Conservation (phyloP, 2,113 vertebrate species). For the Apteryx mantelli region DNA sequence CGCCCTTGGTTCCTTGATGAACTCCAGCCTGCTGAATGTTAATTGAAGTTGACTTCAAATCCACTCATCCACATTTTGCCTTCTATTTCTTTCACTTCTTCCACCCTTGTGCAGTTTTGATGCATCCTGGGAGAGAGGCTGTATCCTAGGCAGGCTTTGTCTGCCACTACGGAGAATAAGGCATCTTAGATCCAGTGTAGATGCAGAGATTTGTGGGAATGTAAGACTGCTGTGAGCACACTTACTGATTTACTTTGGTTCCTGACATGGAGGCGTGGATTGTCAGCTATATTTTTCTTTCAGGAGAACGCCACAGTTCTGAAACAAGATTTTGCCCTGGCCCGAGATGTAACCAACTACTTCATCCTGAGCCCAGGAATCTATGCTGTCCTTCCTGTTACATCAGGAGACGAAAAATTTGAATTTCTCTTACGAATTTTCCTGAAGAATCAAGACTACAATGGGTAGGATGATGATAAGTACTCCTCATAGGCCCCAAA, state of each 20-base stretch:
- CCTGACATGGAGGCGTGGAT: not conserved
- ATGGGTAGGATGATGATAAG: slow-evolving; percentile 51
- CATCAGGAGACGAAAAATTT: not conserved
- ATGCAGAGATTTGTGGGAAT: not conserved
- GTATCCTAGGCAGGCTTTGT: not conserved
- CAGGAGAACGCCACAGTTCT: slow-evolving; percentile 2
- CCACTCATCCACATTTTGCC: not conserved
- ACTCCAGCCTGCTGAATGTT: not conserved
- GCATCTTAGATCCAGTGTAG: not conserved
- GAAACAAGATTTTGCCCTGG: not conserved
- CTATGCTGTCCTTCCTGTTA: slow-evolving; percentile 40
- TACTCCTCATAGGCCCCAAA: not conserved
- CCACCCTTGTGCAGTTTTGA: not conserved
- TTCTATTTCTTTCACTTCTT: not conserved
- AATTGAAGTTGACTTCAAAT: not conserved
- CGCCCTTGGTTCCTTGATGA: not conserved
- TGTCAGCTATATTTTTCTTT: slow-evolving; percentile 35
- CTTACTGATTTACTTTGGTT: slow-evolving; percentile 5
- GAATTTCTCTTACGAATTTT: slow-evolving; percentile 78
- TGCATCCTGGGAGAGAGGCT: not conserved
- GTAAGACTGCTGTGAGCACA: not conserved
- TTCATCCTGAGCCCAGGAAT: slow-evolving; percentile 64
- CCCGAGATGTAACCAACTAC: slow-evolving; percentile 54
- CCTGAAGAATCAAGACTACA: slow-evolving; percentile 25
- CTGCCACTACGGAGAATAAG: not conserved